phyloP scores from a whole-genome alignment of 2,888 invertebrate genomes.

The Nomada goodeniana region DNA sequence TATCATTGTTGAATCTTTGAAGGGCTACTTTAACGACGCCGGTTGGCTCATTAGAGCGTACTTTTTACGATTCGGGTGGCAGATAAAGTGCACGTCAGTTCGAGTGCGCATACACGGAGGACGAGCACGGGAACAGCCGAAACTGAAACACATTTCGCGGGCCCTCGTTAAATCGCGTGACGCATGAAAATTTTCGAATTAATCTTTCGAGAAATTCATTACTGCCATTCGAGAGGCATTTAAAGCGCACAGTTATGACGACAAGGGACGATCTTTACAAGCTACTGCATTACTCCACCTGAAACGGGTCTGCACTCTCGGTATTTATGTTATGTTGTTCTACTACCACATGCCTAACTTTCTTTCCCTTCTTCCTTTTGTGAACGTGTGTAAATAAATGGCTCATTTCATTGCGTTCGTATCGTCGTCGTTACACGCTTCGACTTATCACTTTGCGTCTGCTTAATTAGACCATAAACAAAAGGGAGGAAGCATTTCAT shows the following conservation, averaged over 20 bases:
- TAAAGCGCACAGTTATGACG: conserved; percentile 61
- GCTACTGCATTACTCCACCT: conserved; percentile 47
- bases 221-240: conserved; percentile 65
- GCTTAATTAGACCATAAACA: conserved; percentile 1
- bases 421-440: background rate
- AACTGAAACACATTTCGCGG: conserved; percentile 68
- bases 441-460: background rate
- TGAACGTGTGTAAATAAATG: background rate
- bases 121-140: conserved; percentile 47
- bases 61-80: conserved; percentile 58
- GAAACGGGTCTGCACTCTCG: background rate
- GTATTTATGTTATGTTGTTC: background rate
- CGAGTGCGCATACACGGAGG: background rate
- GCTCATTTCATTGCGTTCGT: background rate
- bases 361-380: background rate
- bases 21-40: conserved; percentile 59
- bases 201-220: conserved; percentile 75
- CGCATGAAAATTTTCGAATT: conserved; percentile 64
- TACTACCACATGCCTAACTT: background rate
- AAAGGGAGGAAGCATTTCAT: background rate
- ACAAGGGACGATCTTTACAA: conserved; percentile 52
- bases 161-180: conserved; percentile 63
- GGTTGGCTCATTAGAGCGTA: conserved; percentile 59
- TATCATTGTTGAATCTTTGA: conserved; percentile 63
- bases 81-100: conserved; percentile 58